These are phyloP conservation scores for Tyria jacobaeae DNA, from an alignment of 2,888 invertebrate genomes.

Conservation along the genomic window DNA sequence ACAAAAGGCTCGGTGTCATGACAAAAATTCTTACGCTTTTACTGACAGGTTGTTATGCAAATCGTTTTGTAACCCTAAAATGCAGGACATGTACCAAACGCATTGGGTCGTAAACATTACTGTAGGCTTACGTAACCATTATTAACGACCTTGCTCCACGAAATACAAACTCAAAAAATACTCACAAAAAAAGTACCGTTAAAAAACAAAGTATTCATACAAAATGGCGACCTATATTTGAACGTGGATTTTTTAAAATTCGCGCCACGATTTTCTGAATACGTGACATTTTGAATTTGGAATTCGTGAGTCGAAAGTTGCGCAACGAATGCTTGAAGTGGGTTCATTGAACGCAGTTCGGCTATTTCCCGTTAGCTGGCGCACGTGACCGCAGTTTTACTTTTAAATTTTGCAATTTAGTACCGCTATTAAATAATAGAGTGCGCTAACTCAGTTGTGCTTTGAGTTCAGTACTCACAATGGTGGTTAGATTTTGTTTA, in stretches of 20 bases:
- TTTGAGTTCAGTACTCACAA: constrained; percentile 1
- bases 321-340: constrained; percentile 60
- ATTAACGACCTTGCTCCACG: constrained; percentile 46
- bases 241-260: constrained; percentile 75
- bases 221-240: constrained; percentile 64
- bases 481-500: background rate
- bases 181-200: constrained; percentile 45
- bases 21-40: background rate
- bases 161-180: constrained; percentile 34
- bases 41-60: constrained; percentile 7
- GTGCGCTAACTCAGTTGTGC: constrained; percentile 59
- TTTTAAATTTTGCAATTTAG: constrained; percentile 79
- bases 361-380: constrained; percentile 79
- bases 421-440: constrained; percentile 79
- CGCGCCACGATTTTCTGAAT: constrained; percentile 57
- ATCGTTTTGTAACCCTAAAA: constrained; percentile 19
- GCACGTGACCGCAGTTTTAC: constrained; percentile 80
- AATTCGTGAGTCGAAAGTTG: constrained; percentile 60
- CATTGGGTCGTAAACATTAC: constrained; percentile 27
- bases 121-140: constrained; percentile 34
- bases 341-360: constrained; percentile 81
- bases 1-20: constrained; percentile 4
- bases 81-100: constrained; percentile 24
- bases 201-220: constrained; percentile 57
- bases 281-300: constrained; percentile 58